Base-by-base conservation (phyloP, 2,797 vertebrate genomes). In the Schizopygopsis malacanthus region DNA sequence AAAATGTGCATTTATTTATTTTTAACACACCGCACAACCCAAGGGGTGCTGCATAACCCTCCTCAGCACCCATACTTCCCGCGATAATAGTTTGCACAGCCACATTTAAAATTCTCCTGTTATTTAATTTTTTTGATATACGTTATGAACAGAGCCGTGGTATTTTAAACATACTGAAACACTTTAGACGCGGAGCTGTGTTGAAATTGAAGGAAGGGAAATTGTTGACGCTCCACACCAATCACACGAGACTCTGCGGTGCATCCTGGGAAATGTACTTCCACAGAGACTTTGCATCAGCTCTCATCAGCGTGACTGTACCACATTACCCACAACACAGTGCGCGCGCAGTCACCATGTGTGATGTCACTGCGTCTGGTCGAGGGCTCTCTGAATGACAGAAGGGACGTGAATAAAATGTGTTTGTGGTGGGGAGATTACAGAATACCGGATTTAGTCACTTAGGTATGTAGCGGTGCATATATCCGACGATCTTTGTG, bases 301-400 rank as follows among this genome's bases (percentile, higher is more conserved):
- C 12, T 61, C 12, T 61, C 4, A 5, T 1, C 0, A 12, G n/a
- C 11, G 0, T 4, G 7, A 8, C 25, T 45, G 45, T 2, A 90
- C 90, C 87, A 85, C 82, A 88, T 73, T 88, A 90, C 90, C 91
- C 89, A 88, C 5, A 82, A 22, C 45, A 7, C 85, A 65, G 8
- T 79, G 67, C n/a, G 56, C 25, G 22, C 16, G 4, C 28, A 6
- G 16, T 18, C 82, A 59, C 25, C 28, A 33, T 2, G 28, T 33
- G 28, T 33, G 28, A 33, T 33, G 28, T 71, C 11, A 25, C 50
- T 67, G 75, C 84, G 59, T 80, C 72, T 43, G 45, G 15, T 33
- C 43, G 11, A 56, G 75, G 41, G 18, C 50, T 67, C 16, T 86
- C 84, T 75, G 86, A 88, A 86, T 91, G 86, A 90, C 89, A 89